phyloP scores from a whole-genome alignment of 2,888 invertebrate genomes.

The Copidosoma aretas region DNA sequence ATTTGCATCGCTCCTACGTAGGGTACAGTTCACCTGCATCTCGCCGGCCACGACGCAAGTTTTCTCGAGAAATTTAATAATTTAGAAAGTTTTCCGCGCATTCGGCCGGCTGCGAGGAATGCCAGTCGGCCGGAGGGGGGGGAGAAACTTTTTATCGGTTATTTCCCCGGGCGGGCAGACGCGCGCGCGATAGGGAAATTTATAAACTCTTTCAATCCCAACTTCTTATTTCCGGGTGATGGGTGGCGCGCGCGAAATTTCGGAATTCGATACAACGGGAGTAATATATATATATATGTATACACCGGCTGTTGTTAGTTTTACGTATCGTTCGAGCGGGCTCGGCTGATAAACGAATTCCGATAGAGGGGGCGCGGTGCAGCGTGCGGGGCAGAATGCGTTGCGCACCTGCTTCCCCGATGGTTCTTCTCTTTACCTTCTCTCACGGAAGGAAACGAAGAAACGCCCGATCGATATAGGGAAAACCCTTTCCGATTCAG shows the following conservation, averaged over 20 bases:
- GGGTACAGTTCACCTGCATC: not conserved
- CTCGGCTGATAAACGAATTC: constrained; percentile 12
- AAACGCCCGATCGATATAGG: not conserved
- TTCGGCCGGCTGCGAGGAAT: too few relatives aligned
- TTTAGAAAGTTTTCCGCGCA: constrained; percentile 30
- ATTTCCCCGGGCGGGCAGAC: too few relatives aligned
- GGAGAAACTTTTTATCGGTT: constrained; percentile 37
- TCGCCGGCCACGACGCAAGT: not conserved
- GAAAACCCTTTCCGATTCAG: not conserved
- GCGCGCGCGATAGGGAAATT: constrained; percentile 30
- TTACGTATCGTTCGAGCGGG: not conserved
- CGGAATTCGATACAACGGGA: constrained; percentile 26
- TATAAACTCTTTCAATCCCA: constrained; percentile 38
- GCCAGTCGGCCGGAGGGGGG: not conserved
- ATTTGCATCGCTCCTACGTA: not conserved
- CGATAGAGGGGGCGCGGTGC: too few relatives aligned
- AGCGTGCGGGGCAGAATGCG: too few relatives aligned
- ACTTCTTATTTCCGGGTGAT: constrained; percentile 16
- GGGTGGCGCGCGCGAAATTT: constrained; percentile 7
- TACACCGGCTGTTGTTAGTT: not conserved
- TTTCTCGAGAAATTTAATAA: constrained; percentile 33
- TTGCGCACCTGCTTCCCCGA: not conserved
- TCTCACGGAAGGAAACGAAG: not conserved
- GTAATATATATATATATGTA: not conserved
- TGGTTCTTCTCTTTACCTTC: not conserved